phyloP scores from a whole-genome alignment of 2,888 invertebrate species.

The Carcina quercana region DNA sequence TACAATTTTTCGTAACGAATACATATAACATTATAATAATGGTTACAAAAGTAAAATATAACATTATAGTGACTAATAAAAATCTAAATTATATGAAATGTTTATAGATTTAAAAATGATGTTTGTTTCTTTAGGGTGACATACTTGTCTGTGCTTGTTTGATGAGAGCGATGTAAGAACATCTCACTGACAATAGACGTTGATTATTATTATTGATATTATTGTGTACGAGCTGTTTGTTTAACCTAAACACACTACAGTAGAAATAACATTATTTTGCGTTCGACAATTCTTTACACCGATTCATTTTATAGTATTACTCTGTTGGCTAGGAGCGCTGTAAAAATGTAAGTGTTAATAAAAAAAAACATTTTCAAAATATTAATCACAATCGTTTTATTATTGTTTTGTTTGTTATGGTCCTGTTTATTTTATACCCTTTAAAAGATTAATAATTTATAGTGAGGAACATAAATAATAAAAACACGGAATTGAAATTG shows the following conservation, averaged over 20 bases:
- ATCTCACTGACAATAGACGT: slow-evolving; percentile 63
- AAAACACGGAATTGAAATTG: no score
- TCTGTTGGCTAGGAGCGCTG: slow-evolving; percentile 75
- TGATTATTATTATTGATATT: slow-evolving; percentile 43
- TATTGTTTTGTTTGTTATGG: slow-evolving; percentile 23
- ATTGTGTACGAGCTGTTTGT: slow-evolving; percentile 59
- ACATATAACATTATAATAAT: slow-evolving; percentile 74
- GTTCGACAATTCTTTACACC: slow-evolving; percentile 72
- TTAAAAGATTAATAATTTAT: neutral
- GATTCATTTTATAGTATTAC: slow-evolving; percentile 72
- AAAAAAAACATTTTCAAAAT: slow-evolving; percentile 75
- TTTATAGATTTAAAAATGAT: slow-evolving; percentile 69
- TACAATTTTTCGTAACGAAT: slow-evolving; percentile 70
- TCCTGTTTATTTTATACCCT: slow-evolving; percentile 1
- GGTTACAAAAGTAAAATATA: slow-evolving; percentile 74
- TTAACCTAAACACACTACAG: slow-evolving; percentile 67
- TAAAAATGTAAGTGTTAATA: slow-evolving; percentile 76
- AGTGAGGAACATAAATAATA: no score
- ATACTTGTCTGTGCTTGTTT: slow-evolving; percentile 68
- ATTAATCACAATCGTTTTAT: slow-evolving; percentile 59
- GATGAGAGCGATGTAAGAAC: slow-evolving; percentile 49
- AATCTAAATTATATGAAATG: slow-evolving; percentile 75
- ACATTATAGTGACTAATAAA: slow-evolving; percentile 73
- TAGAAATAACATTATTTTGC: slow-evolving; percentile 71
- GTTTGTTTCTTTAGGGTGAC: slow-evolving; percentile 69